phyloP scores from a whole-genome alignment of 2,113 vertebrate genomes.

The Himantopus leucocephalus region DNA sequence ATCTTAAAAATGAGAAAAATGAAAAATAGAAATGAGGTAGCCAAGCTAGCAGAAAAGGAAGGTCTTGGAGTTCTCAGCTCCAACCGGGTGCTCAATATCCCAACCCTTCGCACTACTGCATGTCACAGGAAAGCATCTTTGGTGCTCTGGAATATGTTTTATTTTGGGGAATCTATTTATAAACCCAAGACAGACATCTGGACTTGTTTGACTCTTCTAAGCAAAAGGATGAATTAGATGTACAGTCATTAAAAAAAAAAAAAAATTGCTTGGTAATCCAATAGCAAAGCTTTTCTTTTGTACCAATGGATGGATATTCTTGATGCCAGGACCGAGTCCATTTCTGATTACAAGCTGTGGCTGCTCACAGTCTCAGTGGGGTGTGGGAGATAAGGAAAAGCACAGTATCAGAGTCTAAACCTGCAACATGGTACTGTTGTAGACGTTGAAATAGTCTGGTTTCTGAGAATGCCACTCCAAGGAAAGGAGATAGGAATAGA shows the following conservation, averaged over 20 bases:
- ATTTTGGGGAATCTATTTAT: background rate
- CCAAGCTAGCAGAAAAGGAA: background rate
- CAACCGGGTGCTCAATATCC: background rate
- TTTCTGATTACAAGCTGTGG: background rate
- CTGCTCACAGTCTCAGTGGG: background rate
- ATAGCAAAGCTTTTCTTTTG: background rate
- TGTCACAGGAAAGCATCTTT: background rate
- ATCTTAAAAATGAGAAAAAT: background rate
- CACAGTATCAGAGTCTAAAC: background rate
- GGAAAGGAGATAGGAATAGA: background rate
- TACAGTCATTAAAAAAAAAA: background rate
- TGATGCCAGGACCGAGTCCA: background rate
- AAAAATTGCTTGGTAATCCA: background rate
- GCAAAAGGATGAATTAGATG: background rate
- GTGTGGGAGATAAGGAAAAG: background rate
- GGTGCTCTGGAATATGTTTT: background rate
- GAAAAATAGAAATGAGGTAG: background rate
- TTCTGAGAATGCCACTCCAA: background rate
- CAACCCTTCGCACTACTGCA: accelerated
- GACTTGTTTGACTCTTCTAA: background rate
- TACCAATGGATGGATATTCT: background rate
- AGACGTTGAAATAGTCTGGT: background rate
- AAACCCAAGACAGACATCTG: background rate
- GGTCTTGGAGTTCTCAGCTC: background rate
- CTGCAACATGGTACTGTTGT: background rate